Base-by-base conservation (phyloP, 2,113 vertebrate species). In the Cinclus cinclus region DNA sequence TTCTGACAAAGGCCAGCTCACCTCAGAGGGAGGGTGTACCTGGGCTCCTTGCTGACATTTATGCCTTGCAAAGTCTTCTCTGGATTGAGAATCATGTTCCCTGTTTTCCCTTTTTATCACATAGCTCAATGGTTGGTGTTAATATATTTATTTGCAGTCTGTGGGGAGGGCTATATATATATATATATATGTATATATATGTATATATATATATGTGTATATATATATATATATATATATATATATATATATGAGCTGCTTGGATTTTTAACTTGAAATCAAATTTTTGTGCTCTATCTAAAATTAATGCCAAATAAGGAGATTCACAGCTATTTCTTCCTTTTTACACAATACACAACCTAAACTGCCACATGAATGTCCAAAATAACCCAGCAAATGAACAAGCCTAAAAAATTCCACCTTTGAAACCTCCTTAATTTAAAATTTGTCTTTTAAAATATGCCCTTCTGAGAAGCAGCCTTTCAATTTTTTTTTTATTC, bases 401-500 rank as follows among this genome's bases (percentile, higher is more conserved):
- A 73, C 19, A 76, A 84, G 6, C 4, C 39, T 27, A 74, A 64
- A 80, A 76, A 90, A 83, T 13, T 31, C 52, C 91, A 64, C 41
- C 19, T 74, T 87, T 83, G 67, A 89, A 91, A 94, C 63, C 25
- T 46, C 62, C 44, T 81, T 93, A 37, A 84, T 88, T 91, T 83
- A 42, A 85, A 93, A 81, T 60, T 74, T 2, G 20, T 53, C 68
- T 89, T 80, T 87, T 90, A 88, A 94, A 92, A 92, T 22, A 52
- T 3, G 31, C 30, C 52, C 23, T 89, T 77, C 52, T 70, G 82
- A 79, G 79, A 87, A 96, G 82, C 7, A 64, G n/a, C 28, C 52
- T 83, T 96, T 83, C 83, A 80, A n/a, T 11, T 75, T 97, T 96
- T 75, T 97, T 96, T 92, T 71, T 68, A 62, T 91, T 96, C 33